Evolutionary conservation across 2,797 vertebrate genomes (phyloP), one percentile per base, ranked within the genome.

Genomic region (Saxicola maurus): DNA sequence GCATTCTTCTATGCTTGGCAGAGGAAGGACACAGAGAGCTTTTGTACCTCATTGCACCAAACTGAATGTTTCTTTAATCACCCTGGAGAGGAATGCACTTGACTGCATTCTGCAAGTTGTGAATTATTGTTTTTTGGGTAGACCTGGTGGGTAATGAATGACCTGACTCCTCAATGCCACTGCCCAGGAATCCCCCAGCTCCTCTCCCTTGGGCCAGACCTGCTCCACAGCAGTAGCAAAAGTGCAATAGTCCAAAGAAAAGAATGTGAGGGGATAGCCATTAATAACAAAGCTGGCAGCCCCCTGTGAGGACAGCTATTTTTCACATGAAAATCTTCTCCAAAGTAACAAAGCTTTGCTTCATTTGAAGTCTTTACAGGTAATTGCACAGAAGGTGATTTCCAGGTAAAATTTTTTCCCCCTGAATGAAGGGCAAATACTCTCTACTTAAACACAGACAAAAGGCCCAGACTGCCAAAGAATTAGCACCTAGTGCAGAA

Each of bases 1-100:
- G 25, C 64, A 72, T 87, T 88, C 73, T 85, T 92, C 76, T n/a
- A 27, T 74, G 72, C 93, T 86, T 83, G 78, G 75, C 66, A 75
- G 73, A 86, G 60, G 68, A 79, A 67, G 65, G 66, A 94, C 59
- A 94, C 65, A 81, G 72, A 82, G 82, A 72, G 43, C 82, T 91
- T 87, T 94, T 94, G 61, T 94, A 72, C 33, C 38, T 61, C 38
- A 18, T 60, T 78, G 67, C 78, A 88, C 87, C 82, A 81, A 82
- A 90, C 8, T 60, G 46, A 93, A 75, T 92, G 67, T 90, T 90
- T 91, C 87, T 84, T 86, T 83, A 85, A 91, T 87, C 46, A 75
- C 30, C 57, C 30, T 31, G 61, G 80, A 77, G 76, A 95, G 91
- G 57, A 91, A 90, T 92, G 85, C 71, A 57, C 66, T 92, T 87